Evolutionary conservation across 1,140 invertebrate genomes (phyloP).

Genomic region (Listronotus bonariensis): DNA sequence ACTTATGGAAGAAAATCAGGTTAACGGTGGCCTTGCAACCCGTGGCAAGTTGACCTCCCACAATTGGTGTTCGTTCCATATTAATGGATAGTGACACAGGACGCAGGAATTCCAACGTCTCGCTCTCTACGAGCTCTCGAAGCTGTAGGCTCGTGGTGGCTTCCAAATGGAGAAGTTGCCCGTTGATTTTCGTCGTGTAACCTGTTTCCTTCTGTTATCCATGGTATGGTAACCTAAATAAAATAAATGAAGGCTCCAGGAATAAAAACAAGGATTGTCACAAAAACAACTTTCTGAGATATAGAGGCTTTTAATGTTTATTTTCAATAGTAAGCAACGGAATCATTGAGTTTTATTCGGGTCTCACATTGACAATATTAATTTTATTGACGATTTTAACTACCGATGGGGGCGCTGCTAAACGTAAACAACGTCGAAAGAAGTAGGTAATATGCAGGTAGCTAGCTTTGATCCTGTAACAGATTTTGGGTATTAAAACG

Average conservation of each 20-base stretch:
- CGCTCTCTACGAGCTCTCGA: constrained; percentile 88
- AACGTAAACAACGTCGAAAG: no score
- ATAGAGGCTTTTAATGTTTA: no score
- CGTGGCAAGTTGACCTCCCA: constrained; percentile 89
- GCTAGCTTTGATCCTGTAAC: no score
- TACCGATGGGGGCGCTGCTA: no score
- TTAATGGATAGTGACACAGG: constrained; percentile 83
- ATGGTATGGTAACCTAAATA: constrained; percentile 93
- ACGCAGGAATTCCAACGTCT: constrained; percentile 93
- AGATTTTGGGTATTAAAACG: no score
- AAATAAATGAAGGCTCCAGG: constrained; percentile 60
- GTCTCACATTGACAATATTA: no score
- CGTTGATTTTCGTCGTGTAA: constrained; percentile 88
- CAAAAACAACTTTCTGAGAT: no score
- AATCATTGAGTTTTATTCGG: background rate
- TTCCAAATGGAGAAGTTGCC: constrained; percentile 90
- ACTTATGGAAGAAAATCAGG: constrained; percentile 92
- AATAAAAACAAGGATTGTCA: no score
- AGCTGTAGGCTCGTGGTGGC: constrained; percentile 93
- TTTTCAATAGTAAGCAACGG: no score
- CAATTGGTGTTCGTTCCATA: constrained; percentile 94
- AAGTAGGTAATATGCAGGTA: no score
- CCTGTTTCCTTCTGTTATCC: constrained; percentile 82
- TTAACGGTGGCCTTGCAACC: constrained; percentile 91
- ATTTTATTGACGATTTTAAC: no score